These are phyloP conservation scores for Andrena haemorrhoa DNA, from an alignment of 2,888 invertebrate genomes.

Conservation along the genomic window DNA sequence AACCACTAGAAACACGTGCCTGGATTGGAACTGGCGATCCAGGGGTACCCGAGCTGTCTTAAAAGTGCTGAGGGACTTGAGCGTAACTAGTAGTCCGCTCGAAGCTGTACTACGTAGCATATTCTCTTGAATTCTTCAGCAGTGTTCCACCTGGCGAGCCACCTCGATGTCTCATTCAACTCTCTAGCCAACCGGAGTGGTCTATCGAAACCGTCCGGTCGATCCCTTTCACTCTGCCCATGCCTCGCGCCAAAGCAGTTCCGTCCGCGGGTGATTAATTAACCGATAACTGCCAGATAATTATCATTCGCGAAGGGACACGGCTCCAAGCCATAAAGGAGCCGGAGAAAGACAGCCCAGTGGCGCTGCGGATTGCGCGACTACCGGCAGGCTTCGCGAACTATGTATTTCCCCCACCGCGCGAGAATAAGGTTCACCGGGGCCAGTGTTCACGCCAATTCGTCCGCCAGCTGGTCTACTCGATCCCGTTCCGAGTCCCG, in stretches of 20 bases:
- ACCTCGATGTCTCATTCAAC: too few species aligned
- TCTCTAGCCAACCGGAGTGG: too few species aligned
- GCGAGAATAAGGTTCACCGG: background rate
- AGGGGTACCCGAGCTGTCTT: too few species aligned
- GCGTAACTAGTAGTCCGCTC: too few species aligned
- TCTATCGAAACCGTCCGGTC: constrained; percentile 34
- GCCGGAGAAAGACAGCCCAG: background rate
- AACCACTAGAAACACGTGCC: too few species aligned
- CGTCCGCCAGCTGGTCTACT: background rate
- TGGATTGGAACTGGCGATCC: too few species aligned
- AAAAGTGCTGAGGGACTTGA: too few species aligned
- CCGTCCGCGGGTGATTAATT: constrained; percentile 42
- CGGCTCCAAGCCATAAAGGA: constrained; percentile 16
- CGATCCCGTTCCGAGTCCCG: background rate
- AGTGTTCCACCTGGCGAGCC: too few species aligned
- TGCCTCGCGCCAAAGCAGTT: constrained; percentile 26
- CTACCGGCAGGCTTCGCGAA: background rate
- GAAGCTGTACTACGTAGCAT: too few species aligned
- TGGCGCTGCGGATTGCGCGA: constrained; percentile 9
- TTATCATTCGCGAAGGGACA: constrained; percentile 35
- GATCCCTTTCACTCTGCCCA: constrained; percentile 35
- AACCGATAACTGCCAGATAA: constrained; percentile 35
- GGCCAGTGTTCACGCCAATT: background rate
- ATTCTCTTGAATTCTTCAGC: too few species aligned
- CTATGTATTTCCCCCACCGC: background rate